Evolutionary conservation across 2,888 invertebrate genomes (phyloP).

Genomic region (Hipparchia sbordonii): DNA sequence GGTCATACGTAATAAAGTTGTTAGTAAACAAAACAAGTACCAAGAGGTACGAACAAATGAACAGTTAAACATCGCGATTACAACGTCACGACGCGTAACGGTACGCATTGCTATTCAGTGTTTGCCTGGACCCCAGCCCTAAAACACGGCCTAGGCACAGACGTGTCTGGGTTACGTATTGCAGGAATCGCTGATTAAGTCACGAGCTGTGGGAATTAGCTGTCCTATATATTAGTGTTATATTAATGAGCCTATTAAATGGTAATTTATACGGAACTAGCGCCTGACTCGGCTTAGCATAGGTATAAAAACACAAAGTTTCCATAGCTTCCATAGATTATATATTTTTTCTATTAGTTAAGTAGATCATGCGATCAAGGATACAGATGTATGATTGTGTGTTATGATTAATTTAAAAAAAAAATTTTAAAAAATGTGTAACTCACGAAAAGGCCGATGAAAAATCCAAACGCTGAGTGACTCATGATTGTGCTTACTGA

Average conservation of each 20-base stretch:
- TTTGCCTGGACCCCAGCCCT: conserved; percentile 50
- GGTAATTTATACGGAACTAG: conserved; percentile 25
- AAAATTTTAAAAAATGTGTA: too few species aligned
- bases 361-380: too few species aligned
- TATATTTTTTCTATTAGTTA: too few species aligned
- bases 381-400: too few species aligned
- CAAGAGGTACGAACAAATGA: conserved; percentile 23
- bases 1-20: background rate
- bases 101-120: conserved; percentile 52
- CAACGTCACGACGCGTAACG: conserved; percentile 59
- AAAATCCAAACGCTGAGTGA: too few species aligned
- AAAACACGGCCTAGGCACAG: conserved; percentile 50
- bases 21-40: background rate
- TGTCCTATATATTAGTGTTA: conserved; percentile 36
- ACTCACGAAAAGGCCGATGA: too few species aligned
- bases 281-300: too few species aligned
- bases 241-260: conserved; percentile 34
- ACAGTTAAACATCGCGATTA: conserved; percentile 42
- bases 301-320: too few species aligned
- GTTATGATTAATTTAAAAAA: too few species aligned
- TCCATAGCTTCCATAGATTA: too few species aligned
- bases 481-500: too few species aligned
- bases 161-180: conserved; percentile 51
- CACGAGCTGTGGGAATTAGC: conserved; percentile 54
- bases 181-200: conserved; percentile 51